Percentiles rank a stretch among this genome's conserved stretches.
Evolutionary conservation across 2,888 invertebrate genomes (phyloP).

Genomic region (Drosophila kuntzei): DNA sequence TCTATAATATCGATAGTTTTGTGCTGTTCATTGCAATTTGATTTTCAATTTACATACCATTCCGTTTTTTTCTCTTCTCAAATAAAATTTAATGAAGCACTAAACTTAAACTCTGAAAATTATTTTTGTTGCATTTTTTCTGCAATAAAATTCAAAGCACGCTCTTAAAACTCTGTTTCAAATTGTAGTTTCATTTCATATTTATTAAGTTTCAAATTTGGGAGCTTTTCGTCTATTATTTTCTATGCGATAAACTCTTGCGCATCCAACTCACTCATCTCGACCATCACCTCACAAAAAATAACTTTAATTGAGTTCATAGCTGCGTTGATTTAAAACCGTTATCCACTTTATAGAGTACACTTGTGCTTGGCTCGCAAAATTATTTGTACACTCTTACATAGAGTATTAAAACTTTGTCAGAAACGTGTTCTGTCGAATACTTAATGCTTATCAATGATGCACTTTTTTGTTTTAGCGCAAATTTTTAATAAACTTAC

Average conservation of each 20-base stretch:
- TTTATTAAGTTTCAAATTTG: conserved; percentile 5
- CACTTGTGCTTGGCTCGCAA: conserved; percentile 11
- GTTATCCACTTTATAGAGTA: conserved; percentile 15
- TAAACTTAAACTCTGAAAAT: not conserved
- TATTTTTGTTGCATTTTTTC: not conserved
- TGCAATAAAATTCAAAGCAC: not conserved
- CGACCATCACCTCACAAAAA: not conserved
- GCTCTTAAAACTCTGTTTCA: not conserved
- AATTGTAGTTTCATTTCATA: conserved; percentile 5
- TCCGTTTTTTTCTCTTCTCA: not conserved
- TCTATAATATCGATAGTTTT: too few relatives aligned
- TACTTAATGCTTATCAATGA: too few relatives aligned
- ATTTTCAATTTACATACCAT: not conserved
- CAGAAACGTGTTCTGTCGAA: not conserved
- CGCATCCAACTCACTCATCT: too few relatives aligned
- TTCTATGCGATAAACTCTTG: not conserved
- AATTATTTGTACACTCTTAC: conserved; percentile 7
- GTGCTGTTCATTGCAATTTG: not conserved
- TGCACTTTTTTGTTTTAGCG: not conserved
- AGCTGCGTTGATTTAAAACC: conserved; percentile 27
- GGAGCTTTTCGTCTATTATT: not conserved
- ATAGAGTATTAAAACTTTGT: not conserved
- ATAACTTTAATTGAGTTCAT: conserved; percentile 40
- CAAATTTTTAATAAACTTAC: too few relatives aligned
- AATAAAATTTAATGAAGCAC: not conserved